These are phyloP conservation scores for Drosophila monieri DNA, from an alignment of 2,888 invertebrate genomes.

Conservation along the genomic window DNA sequence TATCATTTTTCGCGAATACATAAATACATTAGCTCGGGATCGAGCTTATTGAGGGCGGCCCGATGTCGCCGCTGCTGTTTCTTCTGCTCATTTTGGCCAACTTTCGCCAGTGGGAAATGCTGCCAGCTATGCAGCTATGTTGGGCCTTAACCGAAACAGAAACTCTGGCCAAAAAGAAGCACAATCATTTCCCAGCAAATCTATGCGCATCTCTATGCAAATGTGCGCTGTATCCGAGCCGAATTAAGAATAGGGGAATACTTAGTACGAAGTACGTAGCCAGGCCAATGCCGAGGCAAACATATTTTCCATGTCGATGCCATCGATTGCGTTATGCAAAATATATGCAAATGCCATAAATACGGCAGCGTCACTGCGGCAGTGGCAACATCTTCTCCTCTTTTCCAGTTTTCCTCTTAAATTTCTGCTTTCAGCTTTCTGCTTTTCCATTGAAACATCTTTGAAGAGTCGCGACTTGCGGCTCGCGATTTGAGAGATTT, in stretches of 20 bases:
- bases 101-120: constrained; percentile 68
- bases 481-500: constrained; percentile 72
- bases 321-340: constrained; percentile 83
- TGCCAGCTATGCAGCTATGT: not conserved
- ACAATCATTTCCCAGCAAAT: constrained; percentile 79
- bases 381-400: constrained; percentile 28
- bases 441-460: constrained; percentile 59
- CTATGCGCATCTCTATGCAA: constrained; percentile 71
- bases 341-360: constrained; percentile 82
- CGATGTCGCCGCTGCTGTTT: constrained; percentile 9
- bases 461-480: constrained; percentile 47
- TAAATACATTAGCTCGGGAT: constrained; percentile 62
- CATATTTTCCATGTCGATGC: constrained; percentile 83
- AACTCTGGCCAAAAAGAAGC: not conserved
- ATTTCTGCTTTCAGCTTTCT: constrained; percentile 36
- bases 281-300: constrained; percentile 61
- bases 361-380: constrained; percentile 55
- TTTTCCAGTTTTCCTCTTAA: constrained; percentile 45
- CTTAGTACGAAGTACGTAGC: constrained; percentile 23
- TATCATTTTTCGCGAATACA: constrained; percentile 73
- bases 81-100: constrained; percentile 63
- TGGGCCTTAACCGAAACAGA: constrained; percentile 7
- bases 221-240: constrained; percentile 62
- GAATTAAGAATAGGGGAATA: constrained; percentile 48
- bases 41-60: constrained; percentile 63